These are phyloP conservation scores for Astropecten irregularis DNA, from an alignment of 53 echinoderm and acorn worm species.

Conservation along the genomic window DNA sequence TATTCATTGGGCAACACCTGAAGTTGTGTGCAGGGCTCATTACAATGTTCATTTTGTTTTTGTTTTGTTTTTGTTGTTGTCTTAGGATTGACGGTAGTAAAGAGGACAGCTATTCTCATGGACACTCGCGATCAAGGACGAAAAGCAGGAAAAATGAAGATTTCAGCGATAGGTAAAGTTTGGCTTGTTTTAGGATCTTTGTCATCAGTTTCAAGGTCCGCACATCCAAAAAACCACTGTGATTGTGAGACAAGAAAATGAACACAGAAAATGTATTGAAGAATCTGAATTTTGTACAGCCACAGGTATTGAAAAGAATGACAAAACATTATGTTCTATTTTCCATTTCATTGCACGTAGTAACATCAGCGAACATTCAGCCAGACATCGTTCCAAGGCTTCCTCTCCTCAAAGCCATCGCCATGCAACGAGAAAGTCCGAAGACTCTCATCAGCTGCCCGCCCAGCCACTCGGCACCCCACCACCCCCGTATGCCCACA, in stretches of 20 bases:
- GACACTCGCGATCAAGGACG: not conserved
- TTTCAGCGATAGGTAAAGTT: conserved; percentile 29
- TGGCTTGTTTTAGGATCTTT: no score
- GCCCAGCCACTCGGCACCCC: conserved; percentile 6
- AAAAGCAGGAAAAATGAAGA: conserved; percentile 18
- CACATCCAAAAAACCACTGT: no score
- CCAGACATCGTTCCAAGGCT: conserved; percentile 9
- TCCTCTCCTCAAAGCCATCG: not conserved
- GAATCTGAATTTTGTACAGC: no score
- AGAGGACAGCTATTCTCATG: not conserved
- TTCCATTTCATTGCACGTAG: not conserved
- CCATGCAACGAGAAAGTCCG: not conserved
- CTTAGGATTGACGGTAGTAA: not conserved
- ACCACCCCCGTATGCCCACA: conserved; percentile 9
- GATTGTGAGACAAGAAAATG: no score
- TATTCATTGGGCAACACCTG: not conserved
- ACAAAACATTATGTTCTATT: no score
- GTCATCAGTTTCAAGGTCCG: no score
- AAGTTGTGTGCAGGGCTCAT: not conserved
- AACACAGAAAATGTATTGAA: no score
- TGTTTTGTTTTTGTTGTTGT: not conserved
- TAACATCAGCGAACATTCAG: conserved; percentile 36
- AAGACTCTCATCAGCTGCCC: no score
- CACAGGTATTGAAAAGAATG: no score
- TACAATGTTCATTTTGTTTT: not conserved